Conservation (phyloP, 2,113 vertebrate genomes). For the Rutilus rutilus region DNA sequence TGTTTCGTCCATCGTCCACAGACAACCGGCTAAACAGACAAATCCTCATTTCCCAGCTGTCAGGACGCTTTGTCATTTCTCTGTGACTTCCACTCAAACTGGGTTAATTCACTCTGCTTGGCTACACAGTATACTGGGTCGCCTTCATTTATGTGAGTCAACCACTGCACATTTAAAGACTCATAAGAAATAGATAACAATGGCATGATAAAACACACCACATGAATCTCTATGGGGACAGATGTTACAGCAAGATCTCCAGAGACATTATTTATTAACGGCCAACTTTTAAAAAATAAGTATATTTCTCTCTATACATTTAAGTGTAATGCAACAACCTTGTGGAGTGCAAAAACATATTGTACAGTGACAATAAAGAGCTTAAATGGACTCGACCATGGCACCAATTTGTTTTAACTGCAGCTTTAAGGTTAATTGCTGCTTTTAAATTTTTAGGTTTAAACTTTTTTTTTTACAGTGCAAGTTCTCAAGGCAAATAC, state of each 20-base stretch:
- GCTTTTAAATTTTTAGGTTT: background rate
- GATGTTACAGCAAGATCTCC: background rate
- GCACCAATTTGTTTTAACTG: background rate
- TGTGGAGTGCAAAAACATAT: background rate
- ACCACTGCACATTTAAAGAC: background rate
- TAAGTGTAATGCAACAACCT: background rate
- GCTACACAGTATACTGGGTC: constrained; percentile 27
- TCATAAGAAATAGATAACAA: constrained; percentile 29
- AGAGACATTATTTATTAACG: background rate
- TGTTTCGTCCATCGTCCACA: background rate
- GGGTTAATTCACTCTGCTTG: constrained; percentile 52
- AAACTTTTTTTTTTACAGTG: background rate
- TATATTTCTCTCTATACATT: background rate
- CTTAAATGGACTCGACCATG: background rate
- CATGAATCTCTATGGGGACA: background rate
- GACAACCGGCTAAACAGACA: constrained; percentile 30
- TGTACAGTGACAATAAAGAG: background rate
- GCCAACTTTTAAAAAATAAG: background rate
- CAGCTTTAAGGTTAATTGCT: background rate
- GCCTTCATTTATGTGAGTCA: constrained; percentile 2
- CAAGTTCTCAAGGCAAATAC: background rate
- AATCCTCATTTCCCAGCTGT: constrained; percentile 35
- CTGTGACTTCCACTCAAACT: constrained; percentile 35
- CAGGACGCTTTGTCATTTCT: constrained; percentile 33
- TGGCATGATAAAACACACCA: constrained; percentile 3